Base-by-base conservation (phyloP, 1,140 invertebrate species). In the Drosophila rufa region DNA sequence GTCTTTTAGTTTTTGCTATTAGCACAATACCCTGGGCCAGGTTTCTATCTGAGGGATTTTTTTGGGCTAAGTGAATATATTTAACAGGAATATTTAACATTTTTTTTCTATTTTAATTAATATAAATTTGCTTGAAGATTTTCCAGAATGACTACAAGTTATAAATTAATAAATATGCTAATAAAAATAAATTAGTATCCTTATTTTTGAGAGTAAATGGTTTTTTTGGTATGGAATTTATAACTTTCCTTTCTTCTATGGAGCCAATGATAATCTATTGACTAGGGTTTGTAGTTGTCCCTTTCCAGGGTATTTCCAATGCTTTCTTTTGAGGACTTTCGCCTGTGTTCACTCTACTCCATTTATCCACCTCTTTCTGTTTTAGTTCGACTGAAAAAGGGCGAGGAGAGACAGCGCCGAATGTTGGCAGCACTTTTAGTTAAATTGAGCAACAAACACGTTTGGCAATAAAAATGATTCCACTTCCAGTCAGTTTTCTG, bases 391-490 rank as follows among this genome's bases (percentile, higher is more conserved):
- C 45, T 51, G 17, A 30, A 71, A 42, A 53, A 38, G 50, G 17
- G 38, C 47, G 9, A 57, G 51, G 30, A 59, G 64, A 60, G 57
- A 84, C 82, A 78, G 51, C 55, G 65, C 40, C 51, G 47, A 80
- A 69, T 66, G 73, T 77, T 82, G 84, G 80, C 80, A 80, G 81
- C 80, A 89, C 78, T 89, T 89, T 89, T 90, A 89, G 84, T 89
- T 89, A 89, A 89, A 89, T 89, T 89, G 84, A 89, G 84, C 84
- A 90, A 89, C 84, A 89, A 89, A 89, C 84, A 89, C 84, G 85
- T 89, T 89, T 90, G 84, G 84, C 84, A 89, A 84, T 89, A 89
- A 90, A 89, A 90, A 89, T 90, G 85, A 89, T 89, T 75, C 79
- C 64, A 71, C 65, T 60, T 65, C 57, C 68, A 61, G 79, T 56